Conservation (phyloP, 2,113 vertebrate genomes). For the Pseudonaja textilis region DNA sequence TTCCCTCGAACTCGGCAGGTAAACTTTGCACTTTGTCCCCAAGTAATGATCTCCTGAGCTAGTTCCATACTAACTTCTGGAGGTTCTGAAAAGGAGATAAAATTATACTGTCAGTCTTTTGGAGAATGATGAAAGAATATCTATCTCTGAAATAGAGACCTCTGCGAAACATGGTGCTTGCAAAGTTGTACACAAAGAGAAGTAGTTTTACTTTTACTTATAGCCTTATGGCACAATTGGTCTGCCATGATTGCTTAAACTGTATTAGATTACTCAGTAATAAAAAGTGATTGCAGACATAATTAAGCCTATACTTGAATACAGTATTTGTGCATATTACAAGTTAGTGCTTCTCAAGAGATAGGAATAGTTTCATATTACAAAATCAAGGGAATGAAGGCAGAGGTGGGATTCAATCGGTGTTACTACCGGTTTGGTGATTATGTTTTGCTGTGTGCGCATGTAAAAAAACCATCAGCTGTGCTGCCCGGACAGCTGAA, state of each 20-base stretch:
- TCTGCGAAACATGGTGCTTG: neutral
- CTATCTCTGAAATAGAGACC: neutral
- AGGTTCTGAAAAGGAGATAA: constrained; percentile 74
- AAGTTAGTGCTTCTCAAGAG: neutral
- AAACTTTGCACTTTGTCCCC: constrained; percentile 87
- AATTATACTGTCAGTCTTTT: neutral
- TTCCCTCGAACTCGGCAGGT: constrained; percentile 88
- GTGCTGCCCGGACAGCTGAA: too few relatives aligned
- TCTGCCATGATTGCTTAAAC: neutral
- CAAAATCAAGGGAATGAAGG: neutral
- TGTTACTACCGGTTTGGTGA: too few relatives aligned
- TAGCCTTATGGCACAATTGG: neutral
- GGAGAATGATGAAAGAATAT: neutral
- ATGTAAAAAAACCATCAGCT: too few relatives aligned
- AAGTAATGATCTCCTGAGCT: constrained; percentile 82
- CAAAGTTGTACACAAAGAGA: neutral
- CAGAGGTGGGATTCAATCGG: too few relatives aligned
- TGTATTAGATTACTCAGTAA: neutral
- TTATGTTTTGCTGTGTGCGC: too few relatives aligned
- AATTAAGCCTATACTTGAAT: neutral
- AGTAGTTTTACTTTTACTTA: neutral
- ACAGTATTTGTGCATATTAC: neutral
- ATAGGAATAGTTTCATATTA: neutral
- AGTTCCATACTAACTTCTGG: constrained; percentile 89
- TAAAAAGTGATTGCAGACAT: neutral